These are phyloP conservation scores for Limnothrissa miodon DNA, from an alignment of 2,113 vertebrate genomes.

Conservation along the genomic window DNA sequence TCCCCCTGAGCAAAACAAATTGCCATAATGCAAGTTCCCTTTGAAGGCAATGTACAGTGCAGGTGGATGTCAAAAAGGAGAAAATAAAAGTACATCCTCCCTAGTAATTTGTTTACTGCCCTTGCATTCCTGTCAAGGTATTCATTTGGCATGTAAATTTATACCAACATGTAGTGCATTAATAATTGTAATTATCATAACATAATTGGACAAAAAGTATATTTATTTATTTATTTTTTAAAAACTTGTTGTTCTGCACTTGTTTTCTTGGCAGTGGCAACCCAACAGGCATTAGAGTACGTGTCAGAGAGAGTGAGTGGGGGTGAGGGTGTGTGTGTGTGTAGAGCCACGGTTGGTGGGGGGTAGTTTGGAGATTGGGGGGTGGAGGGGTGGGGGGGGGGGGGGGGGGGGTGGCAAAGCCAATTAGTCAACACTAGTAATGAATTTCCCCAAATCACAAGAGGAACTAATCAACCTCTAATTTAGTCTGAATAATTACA, in stretches of 20 bases:
- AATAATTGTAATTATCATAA: conserved; percentile 17
- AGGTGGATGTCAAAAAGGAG: not conserved
- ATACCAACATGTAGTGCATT: conserved; percentile 18
- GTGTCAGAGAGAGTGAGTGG: conserved; percentile 44
- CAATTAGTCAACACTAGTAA: conserved; percentile 64
- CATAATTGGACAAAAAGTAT: not conserved
- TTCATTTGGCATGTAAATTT: conserved; percentile 12
- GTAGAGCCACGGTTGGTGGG: no score
- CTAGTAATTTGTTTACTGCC: conserved; percentile 12
- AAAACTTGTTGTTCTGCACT: not conserved
- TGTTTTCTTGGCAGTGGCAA: not conserved
- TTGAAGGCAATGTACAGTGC: not conserved
- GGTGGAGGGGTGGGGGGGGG: conserved; percentile 11
- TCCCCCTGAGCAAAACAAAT: not conserved
- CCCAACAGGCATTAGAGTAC: conserved; percentile 2
- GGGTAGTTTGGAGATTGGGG: no score
- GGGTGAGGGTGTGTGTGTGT: not conserved
- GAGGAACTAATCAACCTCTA: conserved; percentile 66
- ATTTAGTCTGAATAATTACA: conserved; percentile 72
- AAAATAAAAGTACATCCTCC: not conserved
- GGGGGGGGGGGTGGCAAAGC: conserved; percentile 45
- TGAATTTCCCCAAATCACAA: conserved; percentile 67
- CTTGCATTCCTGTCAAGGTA: conserved; percentile 9
- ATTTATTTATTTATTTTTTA: not conserved
- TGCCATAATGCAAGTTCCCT: not conserved